Evolutionary conservation across 2,888 invertebrate species (phyloP).

Genomic region (Pristionchus japonicus): DNA sequence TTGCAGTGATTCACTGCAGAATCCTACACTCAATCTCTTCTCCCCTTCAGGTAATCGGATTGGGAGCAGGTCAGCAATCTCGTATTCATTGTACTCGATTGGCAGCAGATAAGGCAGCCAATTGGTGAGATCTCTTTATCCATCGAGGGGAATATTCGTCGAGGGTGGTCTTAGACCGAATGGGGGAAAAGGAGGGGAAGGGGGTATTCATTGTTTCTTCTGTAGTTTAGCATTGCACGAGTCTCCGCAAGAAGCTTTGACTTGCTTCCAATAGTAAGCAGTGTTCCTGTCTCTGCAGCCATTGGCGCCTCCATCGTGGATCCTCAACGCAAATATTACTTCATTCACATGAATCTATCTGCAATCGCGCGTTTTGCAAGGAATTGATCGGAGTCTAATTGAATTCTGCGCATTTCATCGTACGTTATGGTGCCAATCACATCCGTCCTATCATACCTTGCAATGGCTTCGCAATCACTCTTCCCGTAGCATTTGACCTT

Average conservation of each 20-base stretch:
- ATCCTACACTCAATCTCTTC: no score
- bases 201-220: constrained; percentile 50
- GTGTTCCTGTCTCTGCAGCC: constrained; percentile 61
- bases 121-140: constrained; percentile 82
- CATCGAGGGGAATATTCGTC: background rate
- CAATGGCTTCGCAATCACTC: constrained; percentile 72
- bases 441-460: constrained; percentile 52
- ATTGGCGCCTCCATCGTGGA: constrained; percentile 74
- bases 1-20: no score
- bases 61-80: constrained; percentile 98
- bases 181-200: background rate
- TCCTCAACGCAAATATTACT: constrained; percentile 48
- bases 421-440: no score
- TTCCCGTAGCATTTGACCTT: constrained; percentile 74
- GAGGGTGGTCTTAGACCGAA: background rate
- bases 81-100: constrained; percentile 97
- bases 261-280: constrained; percentile 40
- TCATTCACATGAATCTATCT: no score
- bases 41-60: constrained; percentile 91
- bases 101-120: constrained; percentile 95
- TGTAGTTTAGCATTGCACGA: constrained; percentile 57
- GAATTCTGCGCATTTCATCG: no score
- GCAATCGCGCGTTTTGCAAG: no score
- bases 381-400: no score
- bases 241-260: constrained; percentile 56